phyloP scores from a whole-genome alignment of 2,888 invertebrate genomes.

The Coenonympha arcania region DNA sequence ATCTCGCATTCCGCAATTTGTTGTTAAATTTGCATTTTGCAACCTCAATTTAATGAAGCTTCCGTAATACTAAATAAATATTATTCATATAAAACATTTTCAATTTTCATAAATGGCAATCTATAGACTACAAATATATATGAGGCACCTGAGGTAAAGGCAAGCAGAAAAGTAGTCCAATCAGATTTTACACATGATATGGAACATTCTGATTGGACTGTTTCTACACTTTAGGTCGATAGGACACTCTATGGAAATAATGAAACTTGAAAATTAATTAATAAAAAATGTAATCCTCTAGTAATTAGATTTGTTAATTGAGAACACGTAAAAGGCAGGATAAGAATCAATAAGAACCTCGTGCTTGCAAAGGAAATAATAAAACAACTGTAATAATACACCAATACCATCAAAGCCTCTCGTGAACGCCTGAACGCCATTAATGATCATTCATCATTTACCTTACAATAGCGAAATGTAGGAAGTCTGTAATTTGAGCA shows the following conservation, averaged over 20 bases:
- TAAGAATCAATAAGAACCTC: not conserved
- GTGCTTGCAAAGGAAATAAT: not conserved
- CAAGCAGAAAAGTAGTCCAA: no score
- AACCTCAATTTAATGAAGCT: constrained; percentile 1
- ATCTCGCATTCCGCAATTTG: not conserved
- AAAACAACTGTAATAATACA: not conserved
- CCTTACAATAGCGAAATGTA: not conserved
- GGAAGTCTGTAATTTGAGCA: constrained; percentile 7
- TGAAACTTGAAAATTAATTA: no score
- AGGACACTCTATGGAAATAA: no score
- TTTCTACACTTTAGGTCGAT: no score
- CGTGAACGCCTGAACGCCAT: not conserved
- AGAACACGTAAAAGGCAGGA: not conserved
- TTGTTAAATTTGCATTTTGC: constrained; percentile 1
- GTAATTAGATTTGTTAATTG: no score
- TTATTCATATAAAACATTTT: not conserved
- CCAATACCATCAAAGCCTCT: not conserved
- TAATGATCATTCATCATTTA: not conserved
- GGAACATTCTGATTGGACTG: no score
- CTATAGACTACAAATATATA: no score
- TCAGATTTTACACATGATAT: no score
- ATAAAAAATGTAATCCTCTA: no score
- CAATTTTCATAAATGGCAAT: not conserved
- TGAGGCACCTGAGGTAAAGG: no score
- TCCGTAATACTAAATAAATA: not conserved